These are phyloP conservation scores for Cossypha heuglini DNA, from an alignment of 2,797 vertebrate genomes.

Conservation along the genomic window DNA sequence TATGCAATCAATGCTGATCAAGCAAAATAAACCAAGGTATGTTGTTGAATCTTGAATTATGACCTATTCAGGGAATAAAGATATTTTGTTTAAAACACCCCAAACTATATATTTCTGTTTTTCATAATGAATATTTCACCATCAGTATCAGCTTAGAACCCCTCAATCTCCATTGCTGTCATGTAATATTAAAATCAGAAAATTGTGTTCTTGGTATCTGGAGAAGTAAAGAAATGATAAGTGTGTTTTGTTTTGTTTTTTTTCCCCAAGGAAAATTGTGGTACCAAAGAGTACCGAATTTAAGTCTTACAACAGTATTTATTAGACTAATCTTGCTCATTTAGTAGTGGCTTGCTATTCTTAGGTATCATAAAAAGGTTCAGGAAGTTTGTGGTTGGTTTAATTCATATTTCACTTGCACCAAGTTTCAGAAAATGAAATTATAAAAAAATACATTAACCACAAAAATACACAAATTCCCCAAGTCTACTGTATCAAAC, in stretches of 20 bases:
- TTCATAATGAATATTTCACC: neutral
- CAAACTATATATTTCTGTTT: neutral
- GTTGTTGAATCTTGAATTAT: neutral
- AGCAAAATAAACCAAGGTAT: neutral
- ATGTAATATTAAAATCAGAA: neutral
- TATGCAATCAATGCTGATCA: neutral
- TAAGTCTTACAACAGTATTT: neutral
- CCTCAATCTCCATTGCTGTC: neutral
- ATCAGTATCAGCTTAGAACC: rapidly evolving
- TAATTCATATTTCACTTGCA: neutral
- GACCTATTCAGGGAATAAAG: neutral
- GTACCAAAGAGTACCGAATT: neutral
- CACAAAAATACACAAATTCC: neutral
- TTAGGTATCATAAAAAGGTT: neutral
- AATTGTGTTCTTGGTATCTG: neutral
- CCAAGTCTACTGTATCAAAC: neutral
- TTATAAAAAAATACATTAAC: neutral
- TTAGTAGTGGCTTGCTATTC: neutral
- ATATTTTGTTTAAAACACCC: neutral
- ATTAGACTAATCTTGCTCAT: neutral
- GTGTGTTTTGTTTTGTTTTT: too few species aligned
- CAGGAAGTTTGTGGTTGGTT: neutral
- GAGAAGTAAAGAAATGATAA: neutral
- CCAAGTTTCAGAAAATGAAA: neutral
- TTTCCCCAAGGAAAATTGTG: neutral